Evolutionary conservation across 92 coral and sea anemone species (phyloP), one percentile per base, ranked within the genome.

Genomic region (Muricea muricata): DNA sequence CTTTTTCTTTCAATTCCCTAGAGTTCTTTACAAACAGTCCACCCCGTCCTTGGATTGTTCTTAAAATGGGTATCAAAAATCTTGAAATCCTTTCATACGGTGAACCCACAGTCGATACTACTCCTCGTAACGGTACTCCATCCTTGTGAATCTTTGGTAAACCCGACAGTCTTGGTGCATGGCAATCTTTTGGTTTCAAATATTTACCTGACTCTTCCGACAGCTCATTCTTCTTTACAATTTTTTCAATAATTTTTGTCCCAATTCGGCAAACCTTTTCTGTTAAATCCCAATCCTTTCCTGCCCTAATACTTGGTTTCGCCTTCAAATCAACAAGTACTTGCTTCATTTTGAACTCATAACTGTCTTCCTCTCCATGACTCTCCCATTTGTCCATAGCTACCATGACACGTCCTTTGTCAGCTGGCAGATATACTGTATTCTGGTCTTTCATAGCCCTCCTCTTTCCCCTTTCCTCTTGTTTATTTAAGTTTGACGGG

Each of bases 141-240:
- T 82, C 42, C 42, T 84, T 74, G 85, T 74, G 85, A 8, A 83
- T 73, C 45, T 48, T 84, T 73, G 83, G 87, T 35, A 48, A 73
- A 2, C 87, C 82, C 1, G 40, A 70, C 14, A 80, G 29, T 23
- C 79, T 30, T 9, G 85, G 85, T 21, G 85, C 79, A 48, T 80
- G 85, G 41, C 87, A 84, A 52, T 84, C 82, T 32, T 72, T 21
- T 14, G 81, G 87, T 83, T 73, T 83, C 9, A 83, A 79, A 63
- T 31, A 26, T 40, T 83, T n/a, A n/a, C n/a, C 26, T 0, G 6
- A 65, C 20, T 48, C 68, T 18, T 46, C 42, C 29, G 29, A 55
- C 48, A 78, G 29, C 47, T 79, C 73, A 23, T 35, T n/a, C 12
- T 37, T 4, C 41, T 40, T 26, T 25, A 34, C 7, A 45, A 73